Evolutionary conservation across 2,888 invertebrate genomes (phyloP), one percentile per base, ranked within the genome.

Genomic region (Spilosoma lubricipeda): DNA sequence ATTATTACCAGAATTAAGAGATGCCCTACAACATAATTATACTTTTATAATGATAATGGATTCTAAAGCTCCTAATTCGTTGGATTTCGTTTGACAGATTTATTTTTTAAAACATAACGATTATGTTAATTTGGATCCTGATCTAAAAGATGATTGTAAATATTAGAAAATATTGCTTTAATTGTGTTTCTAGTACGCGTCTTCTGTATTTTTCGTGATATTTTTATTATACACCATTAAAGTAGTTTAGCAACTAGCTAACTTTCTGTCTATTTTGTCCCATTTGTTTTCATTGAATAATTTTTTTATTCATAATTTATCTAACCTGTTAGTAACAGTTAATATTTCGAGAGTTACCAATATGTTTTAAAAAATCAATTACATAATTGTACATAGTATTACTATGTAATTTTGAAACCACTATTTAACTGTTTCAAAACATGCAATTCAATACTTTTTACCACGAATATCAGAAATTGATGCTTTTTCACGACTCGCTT

Each of bases 1-100:
- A 91, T 93, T 93, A 92, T 90, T 90, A 87, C 89, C 84, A 78
- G 85, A 86, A 89, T 90, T 87, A 85, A 83, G 85, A 84, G 87
- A 88, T 85, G 86, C 84, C 77, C 84, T 87, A 86, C 89, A 87
- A 90, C 84, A 84, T 84, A 77, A 82, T 79, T 83, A 80, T 77
- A 77, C 80, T 83, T 83, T 80, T 89, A 86, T 87, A 87, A 89
- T 77, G 80, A 83, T 84, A 85, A 89, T 85, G 87, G 85, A 79
- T 85, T 87, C 84, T 78, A 75, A 81, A 84, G 72, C 78, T 71
- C 75, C 67, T 66, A 59, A 68, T 75, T 67, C 66, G 56, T 39
- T 59, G 74, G 64, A 71, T 74, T 78, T 74, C n/a, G 33, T 67
- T 67, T 52, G 63, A 70, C 67, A 63, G 76, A 76, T 76, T 76